These are phyloP conservation scores for Pteronotus mesoamericanus DNA, from an alignment of 2,797 vertebrate genomes.

Conservation along the genomic window DNA sequence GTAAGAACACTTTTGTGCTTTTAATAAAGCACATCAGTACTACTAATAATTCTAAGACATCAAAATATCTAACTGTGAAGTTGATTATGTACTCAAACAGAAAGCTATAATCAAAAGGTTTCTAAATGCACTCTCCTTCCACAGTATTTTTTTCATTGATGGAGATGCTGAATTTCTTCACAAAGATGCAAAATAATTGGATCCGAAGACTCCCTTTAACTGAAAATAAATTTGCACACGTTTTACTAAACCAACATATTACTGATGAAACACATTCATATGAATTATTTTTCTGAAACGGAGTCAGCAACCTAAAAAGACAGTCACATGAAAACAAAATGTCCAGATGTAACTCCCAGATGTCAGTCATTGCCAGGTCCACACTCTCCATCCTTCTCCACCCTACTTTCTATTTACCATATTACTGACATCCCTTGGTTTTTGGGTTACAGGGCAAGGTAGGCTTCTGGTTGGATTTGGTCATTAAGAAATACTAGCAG, in stretches of 20 bases:
- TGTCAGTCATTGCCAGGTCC: background rate
- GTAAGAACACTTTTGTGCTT: conserved; percentile 46
- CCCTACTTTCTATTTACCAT: background rate
- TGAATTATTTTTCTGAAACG: conserved; percentile 9
- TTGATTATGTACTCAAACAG: conserved; percentile 52
- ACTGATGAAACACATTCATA: conserved; percentile 1
- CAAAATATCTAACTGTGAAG: conserved; percentile 67
- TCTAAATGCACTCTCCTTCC: conserved; percentile 30
- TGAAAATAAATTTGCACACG: background rate
- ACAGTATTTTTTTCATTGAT: conserved; percentile 9
- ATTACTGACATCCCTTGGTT: background rate
- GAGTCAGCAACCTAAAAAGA: background rate
- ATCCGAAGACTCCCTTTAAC: background rate
- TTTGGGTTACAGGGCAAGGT: background rate
- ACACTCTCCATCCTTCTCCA: background rate
- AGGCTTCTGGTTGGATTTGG: background rate
- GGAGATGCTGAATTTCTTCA: conserved; percentile 40
- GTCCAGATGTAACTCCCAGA: background rate
- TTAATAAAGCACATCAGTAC: conserved; percentile 53
- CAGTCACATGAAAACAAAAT: background rate
- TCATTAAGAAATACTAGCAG: background rate
- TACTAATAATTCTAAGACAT: conserved; percentile 47
- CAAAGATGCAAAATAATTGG: conserved; percentile 39
- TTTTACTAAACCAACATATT: background rate
- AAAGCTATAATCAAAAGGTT: conserved; percentile 55